Conservation (phyloP, 1,140 invertebrate genomes). For the Caenorhabditis tropicalis region DNA sequence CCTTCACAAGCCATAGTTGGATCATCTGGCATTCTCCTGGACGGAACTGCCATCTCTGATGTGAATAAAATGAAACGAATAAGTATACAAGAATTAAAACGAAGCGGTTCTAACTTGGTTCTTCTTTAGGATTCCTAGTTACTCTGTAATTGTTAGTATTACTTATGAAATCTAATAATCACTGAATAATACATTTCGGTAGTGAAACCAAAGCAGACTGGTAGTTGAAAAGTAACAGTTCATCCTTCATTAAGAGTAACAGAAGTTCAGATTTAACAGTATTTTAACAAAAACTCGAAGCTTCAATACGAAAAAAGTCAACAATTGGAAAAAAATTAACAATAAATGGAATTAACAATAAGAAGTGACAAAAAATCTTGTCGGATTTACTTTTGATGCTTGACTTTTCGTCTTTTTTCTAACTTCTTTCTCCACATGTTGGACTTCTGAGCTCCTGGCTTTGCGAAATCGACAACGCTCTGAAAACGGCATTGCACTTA, state of each 20-base stretch:
- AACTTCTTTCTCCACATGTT: constrained; percentile 63
- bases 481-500: not conserved
- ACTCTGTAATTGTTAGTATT: not conserved
- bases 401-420: constrained; percentile 65
- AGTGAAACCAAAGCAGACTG: not conserved
- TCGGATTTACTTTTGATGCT: constrained; percentile 62
- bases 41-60: not conserved
- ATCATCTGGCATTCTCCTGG: constrained; percentile 44
- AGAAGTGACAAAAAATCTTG: constrained; percentile 32
- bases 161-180: too few relatives aligned
- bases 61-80: not conserved
- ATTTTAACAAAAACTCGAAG: not conserved
- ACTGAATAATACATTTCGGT: not conserved
- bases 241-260: too few relatives aligned
- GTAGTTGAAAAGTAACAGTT: too few relatives aligned
- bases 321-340: constrained; percentile 23
- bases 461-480: constrained; percentile 26
- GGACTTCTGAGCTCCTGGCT: constrained; percentile 38
- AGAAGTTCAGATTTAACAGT: not conserved
- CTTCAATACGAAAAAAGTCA: not conserved
- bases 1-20: constrained; percentile 52
- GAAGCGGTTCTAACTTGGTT: not conserved
- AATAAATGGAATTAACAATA: constrained; percentile 50
- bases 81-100: constrained; percentile 12
- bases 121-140: not conserved